phyloP scores from a whole-genome alignment of 53 echinoderm and acorn worm species.

The Holothuria leucospilota region DNA sequence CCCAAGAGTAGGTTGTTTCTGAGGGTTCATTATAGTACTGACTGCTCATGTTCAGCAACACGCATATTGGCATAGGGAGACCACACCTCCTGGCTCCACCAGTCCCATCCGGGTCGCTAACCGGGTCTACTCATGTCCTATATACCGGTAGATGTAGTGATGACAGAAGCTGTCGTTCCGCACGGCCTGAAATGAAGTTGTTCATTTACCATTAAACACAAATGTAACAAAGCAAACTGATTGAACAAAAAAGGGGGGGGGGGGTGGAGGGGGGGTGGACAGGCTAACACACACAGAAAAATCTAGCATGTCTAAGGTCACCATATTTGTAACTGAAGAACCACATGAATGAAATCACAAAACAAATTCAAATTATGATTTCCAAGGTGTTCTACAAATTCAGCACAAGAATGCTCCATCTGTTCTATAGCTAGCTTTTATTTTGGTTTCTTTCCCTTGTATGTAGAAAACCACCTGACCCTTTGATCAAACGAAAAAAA shows the following conservation, averaged over 20 bases:
- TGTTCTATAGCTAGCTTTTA: too few species aligned
- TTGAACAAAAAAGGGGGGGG: background rate
- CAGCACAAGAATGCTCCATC: too few species aligned
- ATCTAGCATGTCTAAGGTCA: too few species aligned
- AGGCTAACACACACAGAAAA: too few species aligned
- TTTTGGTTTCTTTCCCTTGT: too few species aligned
- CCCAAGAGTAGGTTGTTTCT: slow-evolving; percentile 80
- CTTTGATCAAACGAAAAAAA: too few species aligned
- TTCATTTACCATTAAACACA: background rate
- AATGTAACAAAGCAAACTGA: background rate
- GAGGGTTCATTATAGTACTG: slow-evolving; percentile 80
- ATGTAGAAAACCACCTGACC: too few species aligned
- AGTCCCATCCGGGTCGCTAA: slow-evolving; percentile 72
- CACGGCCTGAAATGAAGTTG: slow-evolving; percentile 63
- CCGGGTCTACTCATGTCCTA: slow-evolving; percentile 71
- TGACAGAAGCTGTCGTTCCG: slow-evolving; percentile 58
- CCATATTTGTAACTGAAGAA: too few species aligned
- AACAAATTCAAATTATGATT: too few species aligned
- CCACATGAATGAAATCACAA: too few species aligned
- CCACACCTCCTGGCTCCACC: slow-evolving; percentile 79
- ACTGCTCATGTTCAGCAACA: slow-evolving; percentile 83
- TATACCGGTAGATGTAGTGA: slow-evolving; percentile 74
- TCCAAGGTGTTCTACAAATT: too few species aligned
- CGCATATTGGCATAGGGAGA: slow-evolving; percentile 58
- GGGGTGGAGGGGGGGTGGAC: background rate